Evolutionary conservation across 1,140 invertebrate genomes (phyloP).

Genomic region (Lucilia cuprina): DNA sequence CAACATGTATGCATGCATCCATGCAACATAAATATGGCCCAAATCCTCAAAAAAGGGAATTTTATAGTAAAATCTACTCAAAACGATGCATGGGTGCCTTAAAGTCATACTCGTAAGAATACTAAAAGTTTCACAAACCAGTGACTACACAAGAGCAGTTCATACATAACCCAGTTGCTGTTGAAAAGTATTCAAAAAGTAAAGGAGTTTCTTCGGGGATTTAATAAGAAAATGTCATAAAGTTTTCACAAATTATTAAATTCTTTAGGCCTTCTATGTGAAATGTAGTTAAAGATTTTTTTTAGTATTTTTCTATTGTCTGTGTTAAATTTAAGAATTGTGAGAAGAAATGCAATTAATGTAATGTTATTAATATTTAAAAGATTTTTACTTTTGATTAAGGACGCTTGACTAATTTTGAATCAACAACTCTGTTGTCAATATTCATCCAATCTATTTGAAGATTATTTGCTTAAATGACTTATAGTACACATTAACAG

Average conservation of each 20-base stretch:
- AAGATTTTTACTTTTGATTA: too few relatives aligned
- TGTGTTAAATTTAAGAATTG: too few relatives aligned
- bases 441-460: too few relatives aligned
- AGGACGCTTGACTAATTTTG: too few relatives aligned
- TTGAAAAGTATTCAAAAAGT: background rate
- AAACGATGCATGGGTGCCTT: background rate
- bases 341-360: too few relatives aligned
- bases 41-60: background rate
- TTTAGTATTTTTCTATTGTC: background rate
- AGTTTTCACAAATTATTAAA: background rate
- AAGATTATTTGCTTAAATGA: too few relatives aligned
- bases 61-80: background rate
- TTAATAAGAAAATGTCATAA: background rate
- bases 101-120: background rate
- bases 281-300: background rate
- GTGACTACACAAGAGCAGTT: background rate
- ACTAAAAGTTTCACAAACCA: background rate
- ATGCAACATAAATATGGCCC: background rate
- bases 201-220: too few relatives aligned
- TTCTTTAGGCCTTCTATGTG: background rate
- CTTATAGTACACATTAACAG: too few relatives aligned
- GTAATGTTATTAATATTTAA: too few relatives aligned
- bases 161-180: background rate
- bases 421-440: too few relatives aligned
- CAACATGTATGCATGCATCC: background rate